Evolutionary conservation across 2,888 invertebrate genomes (phyloP).

Genomic region (Epicampocera succincta): DNA sequence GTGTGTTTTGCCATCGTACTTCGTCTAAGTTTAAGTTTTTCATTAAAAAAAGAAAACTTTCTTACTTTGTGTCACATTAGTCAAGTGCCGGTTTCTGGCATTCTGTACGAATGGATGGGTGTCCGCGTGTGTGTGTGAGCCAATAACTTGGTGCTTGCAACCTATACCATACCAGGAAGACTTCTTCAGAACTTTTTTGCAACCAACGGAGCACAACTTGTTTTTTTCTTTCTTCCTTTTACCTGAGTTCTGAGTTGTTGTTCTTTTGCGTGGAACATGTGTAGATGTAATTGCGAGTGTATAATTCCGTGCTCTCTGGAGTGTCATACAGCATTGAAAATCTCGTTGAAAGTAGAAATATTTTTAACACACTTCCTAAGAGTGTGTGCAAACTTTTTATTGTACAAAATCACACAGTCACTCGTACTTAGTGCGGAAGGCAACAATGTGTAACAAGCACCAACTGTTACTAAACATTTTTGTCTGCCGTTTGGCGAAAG

Average conservation of each 20-base stretch:
- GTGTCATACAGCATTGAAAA: constrained; percentile 52
- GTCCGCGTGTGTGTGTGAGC: constrained; percentile 15
- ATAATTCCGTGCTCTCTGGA: constrained; percentile 42
- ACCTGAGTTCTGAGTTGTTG: constrained; percentile 1
- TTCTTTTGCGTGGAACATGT: background rate
- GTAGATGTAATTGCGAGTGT: constrained; percentile 8
- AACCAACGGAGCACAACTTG: constrained; percentile 3
- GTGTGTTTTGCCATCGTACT: background rate
- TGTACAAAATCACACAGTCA: background rate
- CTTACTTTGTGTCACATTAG: constrained; percentile 59
- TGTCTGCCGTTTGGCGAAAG: constrained; percentile 3
- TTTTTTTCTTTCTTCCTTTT: background rate
- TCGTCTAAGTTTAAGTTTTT: background rate
- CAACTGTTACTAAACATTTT: constrained; percentile 31
- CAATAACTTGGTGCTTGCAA: constrained; percentile 44
- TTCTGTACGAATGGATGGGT: constrained; percentile 8
- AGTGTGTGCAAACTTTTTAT: constrained; percentile 10
- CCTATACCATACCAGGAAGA: background rate
- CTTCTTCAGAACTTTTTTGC: constrained; percentile 1
- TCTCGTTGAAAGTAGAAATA: constrained; percentile 48
- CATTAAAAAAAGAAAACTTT: constrained; percentile 5
- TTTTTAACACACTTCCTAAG: constrained; percentile 14
- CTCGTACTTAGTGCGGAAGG: constrained; percentile 8
- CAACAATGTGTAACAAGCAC: constrained; percentile 38
- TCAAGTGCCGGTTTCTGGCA: constrained; percentile 34